These are phyloP conservation scores for Apantesis nais DNA, from an alignment of 2,888 invertebrate species.

Conservation along the genomic window DNA sequence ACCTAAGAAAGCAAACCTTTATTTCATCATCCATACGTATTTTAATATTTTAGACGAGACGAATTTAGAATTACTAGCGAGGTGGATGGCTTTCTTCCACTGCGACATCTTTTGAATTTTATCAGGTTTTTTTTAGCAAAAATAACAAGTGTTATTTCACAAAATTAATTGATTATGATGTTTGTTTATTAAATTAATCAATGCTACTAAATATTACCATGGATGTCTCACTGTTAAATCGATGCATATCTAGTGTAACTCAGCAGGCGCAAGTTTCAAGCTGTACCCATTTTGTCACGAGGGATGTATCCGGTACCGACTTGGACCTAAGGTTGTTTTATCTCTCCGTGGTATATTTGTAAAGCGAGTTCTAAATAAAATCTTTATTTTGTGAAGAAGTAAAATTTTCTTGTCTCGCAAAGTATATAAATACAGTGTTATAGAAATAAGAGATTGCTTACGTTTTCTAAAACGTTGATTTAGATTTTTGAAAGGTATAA, in stretches of 20 bases:
- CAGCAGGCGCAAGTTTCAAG: no score
- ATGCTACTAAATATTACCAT: not conserved
- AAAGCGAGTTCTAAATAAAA: not conserved
- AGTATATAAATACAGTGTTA: not conserved
- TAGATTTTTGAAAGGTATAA: not conserved
- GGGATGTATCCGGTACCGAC: not conserved
- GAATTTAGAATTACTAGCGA: not conserved
- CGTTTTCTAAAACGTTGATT: not conserved
- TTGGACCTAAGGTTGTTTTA: not conserved
- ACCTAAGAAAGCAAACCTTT: not conserved
- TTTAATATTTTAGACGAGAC: not conserved
- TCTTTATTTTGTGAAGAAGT: not conserved
- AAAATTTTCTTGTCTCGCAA: not conserved
- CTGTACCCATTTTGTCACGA: not conserved
- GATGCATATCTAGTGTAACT: not conserved
- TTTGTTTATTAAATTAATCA: not conserved
- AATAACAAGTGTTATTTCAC: no score
- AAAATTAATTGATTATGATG: not conserved
- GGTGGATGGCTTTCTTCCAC: not conserved
- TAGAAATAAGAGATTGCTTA: not conserved
- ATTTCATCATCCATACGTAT: not conserved
- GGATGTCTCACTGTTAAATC: not conserved
- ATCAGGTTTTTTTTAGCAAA: no score
- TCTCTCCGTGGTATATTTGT: not conserved
- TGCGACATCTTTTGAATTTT: not conserved